Percentiles rank a stretch among this genome's conserved stretches.
phyloP scores from a whole-genome alignment of 2,797 vertebrate species.

The Aythya fuligula region DNA sequence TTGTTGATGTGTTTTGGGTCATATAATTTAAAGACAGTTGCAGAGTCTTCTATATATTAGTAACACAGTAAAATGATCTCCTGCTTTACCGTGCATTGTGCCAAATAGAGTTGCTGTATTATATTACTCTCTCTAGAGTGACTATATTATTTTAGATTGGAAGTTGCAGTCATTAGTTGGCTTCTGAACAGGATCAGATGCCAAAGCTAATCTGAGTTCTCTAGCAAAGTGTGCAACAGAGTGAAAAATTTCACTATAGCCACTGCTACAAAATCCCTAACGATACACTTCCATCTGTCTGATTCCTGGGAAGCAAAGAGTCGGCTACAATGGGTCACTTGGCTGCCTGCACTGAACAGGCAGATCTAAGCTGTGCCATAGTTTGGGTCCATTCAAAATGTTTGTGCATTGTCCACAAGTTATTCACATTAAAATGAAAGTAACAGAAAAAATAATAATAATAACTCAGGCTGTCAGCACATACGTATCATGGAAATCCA shows the following conservation, averaged over 20 bases:
- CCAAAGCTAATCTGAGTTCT: constrained; percentile 58
- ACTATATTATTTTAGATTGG: constrained; percentile 50
- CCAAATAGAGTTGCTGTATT: constrained; percentile 41
- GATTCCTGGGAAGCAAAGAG: constrained; percentile 49
- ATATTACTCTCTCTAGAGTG: constrained; percentile 31
- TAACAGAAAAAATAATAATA: background rate
- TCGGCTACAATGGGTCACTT: background rate
- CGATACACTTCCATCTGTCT: constrained; percentile 44
- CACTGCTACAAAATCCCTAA: constrained; percentile 32
- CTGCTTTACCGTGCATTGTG: constrained; percentile 18
- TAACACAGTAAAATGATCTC: constrained; percentile 39
- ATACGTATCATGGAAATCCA: fast-evolving
- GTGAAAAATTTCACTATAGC: constrained; percentile 54
- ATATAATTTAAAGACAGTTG: constrained; percentile 40
- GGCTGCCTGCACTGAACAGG: background rate
- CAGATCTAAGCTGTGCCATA: background rate
- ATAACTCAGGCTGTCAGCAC: background rate
- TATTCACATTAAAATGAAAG: constrained; percentile 5
- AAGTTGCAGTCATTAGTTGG: constrained; percentile 60
- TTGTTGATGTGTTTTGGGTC: constrained; percentile 35
- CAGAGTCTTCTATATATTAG: background rate
- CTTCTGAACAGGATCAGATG: constrained; percentile 57
- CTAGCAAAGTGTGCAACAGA: constrained; percentile 52
- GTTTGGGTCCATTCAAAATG: background rate
- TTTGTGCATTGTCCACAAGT: background rate